Evolutionary conservation across 2,113 vertebrate species (phyloP).

Genomic region (Ochotona princeps): DNA sequence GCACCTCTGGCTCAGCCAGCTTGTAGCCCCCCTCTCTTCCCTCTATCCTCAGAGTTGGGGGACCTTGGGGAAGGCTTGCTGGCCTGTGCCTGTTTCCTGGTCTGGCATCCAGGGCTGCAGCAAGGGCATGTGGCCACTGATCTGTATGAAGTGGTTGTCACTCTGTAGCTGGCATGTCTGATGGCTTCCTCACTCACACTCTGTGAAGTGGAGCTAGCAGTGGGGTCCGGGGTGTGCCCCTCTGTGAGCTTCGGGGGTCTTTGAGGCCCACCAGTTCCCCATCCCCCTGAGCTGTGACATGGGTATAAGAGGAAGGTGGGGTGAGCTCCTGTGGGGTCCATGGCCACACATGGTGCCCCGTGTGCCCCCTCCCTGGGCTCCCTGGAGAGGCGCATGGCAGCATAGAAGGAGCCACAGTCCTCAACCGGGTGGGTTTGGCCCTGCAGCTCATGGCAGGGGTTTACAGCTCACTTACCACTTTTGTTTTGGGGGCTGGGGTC

Average conservation of each 20-base stretch:
- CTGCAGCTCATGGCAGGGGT: too few relatives aligned
- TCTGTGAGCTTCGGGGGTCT: not conserved
- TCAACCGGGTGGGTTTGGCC: too few relatives aligned
- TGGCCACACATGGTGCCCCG: not conserved
- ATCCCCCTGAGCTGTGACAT: not conserved
- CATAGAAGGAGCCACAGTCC: too few relatives aligned
- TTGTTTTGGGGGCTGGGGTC: too few relatives aligned
- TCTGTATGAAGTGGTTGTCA: too few relatives aligned
- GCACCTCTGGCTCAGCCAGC: not conserved
- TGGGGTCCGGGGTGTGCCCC: not conserved
- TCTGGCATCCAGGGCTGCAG: too few relatives aligned
- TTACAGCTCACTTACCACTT: too few relatives aligned
- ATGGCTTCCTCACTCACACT: not conserved
- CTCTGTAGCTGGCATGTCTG: rapidly evolving
- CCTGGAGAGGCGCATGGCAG: not conserved
- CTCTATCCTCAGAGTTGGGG: too few relatives aligned
- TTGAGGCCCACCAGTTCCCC: too few relatives aligned
- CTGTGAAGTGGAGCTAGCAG: not conserved
- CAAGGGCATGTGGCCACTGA: too few relatives aligned
- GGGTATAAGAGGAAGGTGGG: not conserved
- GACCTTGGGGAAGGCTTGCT: not conserved
- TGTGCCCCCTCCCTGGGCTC: not conserved
- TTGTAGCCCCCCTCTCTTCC: not conserved
- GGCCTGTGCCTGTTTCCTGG: not conserved
- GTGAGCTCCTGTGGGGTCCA: not conserved